Evolutionary conservation across 2,888 invertebrate species (phyloP).

Genomic region (Ichneumoninae sp.): DNA sequence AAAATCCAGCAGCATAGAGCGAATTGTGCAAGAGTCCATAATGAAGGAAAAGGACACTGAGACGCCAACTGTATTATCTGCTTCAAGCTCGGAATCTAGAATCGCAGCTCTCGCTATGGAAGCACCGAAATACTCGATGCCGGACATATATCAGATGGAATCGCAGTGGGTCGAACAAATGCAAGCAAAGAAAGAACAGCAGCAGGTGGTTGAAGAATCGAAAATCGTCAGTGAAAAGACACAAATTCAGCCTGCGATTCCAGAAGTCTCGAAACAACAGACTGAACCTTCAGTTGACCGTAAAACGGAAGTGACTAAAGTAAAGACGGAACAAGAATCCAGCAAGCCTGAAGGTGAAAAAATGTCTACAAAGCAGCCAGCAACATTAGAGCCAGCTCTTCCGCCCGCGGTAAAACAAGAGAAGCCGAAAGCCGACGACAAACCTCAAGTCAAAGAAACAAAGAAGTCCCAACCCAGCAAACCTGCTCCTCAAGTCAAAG

Average conservation of each 20-base stretch:
- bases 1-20: conserved; percentile 74
- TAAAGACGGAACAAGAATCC: background rate
- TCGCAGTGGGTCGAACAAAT: conserved; percentile 68
- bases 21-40: conserved; percentile 77
- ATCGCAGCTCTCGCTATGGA: conserved; percentile 68
- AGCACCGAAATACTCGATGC: conserved; percentile 70
- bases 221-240: background rate
- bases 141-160: conserved; percentile 68
- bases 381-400: background rate
- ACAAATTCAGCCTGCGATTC: background rate
- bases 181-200: conserved; percentile 30
- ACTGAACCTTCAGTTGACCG: background rate
- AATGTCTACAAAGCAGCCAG: background rate
- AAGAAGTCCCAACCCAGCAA: conserved; percentile 3
- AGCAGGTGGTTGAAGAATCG: background rate
- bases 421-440: background rate
- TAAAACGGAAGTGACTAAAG: background rate
- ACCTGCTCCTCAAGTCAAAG: too few relatives aligned
- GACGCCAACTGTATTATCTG: conserved; percentile 26
- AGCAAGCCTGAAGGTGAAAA: conserved; percentile 4
- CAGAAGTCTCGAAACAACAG: background rate
- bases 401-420: background rate
- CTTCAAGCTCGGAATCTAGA: conserved; percentile 53
- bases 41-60: conserved; percentile 71
- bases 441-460: conserved; percentile 8